Evolutionary conservation across 2,888 invertebrate species (phyloP), one percentile per base, ranked within the genome.

Genomic region (Parnassius apollo): DNA sequence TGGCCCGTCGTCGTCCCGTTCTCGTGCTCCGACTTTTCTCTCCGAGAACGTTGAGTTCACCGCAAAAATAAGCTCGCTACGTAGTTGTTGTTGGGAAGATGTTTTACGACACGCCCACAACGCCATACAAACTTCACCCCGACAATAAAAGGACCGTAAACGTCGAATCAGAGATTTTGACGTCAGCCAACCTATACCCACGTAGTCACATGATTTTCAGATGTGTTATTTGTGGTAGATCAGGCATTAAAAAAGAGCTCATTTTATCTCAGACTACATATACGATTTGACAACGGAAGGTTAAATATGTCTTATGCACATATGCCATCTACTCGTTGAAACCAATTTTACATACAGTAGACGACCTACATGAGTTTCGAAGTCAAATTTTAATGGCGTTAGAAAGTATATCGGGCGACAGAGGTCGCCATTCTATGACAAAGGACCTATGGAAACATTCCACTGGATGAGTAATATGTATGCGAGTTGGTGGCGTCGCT

Each of bases 81-180:
- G 66, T 61, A 69, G 68, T 73, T 69, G 74, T 74, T 74, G 67
- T 65, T 70, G 72, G 74, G 78, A 82, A 80, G 76, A 80, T 77
- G 71, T 78, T 85, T 86, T 82, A 83, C 81, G 82, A 81, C 78
- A 83, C 83, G 81, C 86, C 86, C 85, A 85, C 84, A 69, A 66
- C 71, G 70, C 70, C 77, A 75, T 76, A 78, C 78, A 78, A 78
- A 77, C 78, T 73, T 67, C 73, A 74, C 71, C 76, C 74, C 71
- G 73, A 75, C 80, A 77, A 81, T 85, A 83, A 86, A 84, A 84
- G 77, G 76, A 77, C 75, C 76, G 80, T 83, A 85, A 81, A 75
- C 74, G 76, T 76, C 76, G 69, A 69, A 70, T 76, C 65, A 66
- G 69, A 73, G 68, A 72, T 78, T 73, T 77, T 76, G 75, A 80